These are phyloP conservation scores for Cyclura pinguis DNA, from an alignment of 2,797 vertebrate genomes.

Conservation along the genomic window DNA sequence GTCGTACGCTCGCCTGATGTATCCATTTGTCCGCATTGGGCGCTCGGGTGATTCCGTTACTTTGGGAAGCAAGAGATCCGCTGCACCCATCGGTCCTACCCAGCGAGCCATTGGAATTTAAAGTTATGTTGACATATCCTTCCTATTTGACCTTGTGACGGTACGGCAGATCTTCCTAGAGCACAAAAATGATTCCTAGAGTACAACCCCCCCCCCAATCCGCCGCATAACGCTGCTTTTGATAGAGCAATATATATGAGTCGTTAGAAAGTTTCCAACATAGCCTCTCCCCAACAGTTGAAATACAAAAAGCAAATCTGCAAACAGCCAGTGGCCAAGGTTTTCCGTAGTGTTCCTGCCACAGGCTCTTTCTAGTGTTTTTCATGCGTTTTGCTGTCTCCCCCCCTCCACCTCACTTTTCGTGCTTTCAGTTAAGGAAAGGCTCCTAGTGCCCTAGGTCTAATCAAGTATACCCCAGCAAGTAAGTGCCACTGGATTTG, in stretches of 20 bases:
- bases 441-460: neutral
- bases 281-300: neutral
- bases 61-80: neutral
- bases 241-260: neutral
- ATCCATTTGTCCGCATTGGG: conserved; percentile 5
- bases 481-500: neutral
- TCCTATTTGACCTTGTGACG: neutral
- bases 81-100: neutral
- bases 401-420: neutral
- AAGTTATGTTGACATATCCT: neutral
- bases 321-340: neutral
- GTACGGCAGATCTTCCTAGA: neutral
- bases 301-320: neutral
- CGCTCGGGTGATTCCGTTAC: neutral
- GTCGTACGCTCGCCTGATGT: too few species aligned
- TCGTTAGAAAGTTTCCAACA: neutral
- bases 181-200: neutral
- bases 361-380: neutral
- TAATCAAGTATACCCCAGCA: neutral
- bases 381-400: neutral
- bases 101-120: neutral
- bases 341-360: neutral
- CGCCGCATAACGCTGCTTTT: neutral
- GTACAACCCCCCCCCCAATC: too few species aligned
- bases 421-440: neutral